phyloP scores from a whole-genome alignment of 2,888 invertebrate genomes.

The Amorpha juglandis region DNA sequence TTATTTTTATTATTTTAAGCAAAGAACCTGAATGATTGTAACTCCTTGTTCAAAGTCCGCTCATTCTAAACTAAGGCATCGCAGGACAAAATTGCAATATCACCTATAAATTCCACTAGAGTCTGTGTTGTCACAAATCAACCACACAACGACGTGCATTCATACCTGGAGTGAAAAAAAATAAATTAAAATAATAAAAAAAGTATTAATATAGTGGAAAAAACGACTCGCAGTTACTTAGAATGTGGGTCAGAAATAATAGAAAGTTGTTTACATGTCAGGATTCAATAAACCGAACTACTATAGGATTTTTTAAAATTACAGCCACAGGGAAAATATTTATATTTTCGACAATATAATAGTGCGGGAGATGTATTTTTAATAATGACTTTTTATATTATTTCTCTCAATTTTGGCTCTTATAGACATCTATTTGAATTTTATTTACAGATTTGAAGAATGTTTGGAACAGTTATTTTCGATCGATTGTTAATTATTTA shows the following conservation, averaged over 20 bases:
- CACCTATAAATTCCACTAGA: slow-evolving; percentile 56
- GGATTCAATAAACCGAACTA: neutral
- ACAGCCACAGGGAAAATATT: neutral
- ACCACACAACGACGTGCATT: slow-evolving; percentile 80
- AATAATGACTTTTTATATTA: neutral
- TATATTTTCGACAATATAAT: neutral
- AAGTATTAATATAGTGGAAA: neutral
- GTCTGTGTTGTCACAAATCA: slow-evolving; percentile 58
- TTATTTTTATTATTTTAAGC: no score
- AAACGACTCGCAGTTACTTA: slow-evolving; percentile 23
- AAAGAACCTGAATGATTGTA: no score
- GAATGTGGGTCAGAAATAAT: slow-evolving; percentile 16
- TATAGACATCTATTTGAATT: slow-evolving; percentile 15
- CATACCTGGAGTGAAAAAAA: slow-evolving; percentile 72
- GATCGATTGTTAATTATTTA: slow-evolving; percentile 16
- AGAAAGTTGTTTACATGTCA: neutral
- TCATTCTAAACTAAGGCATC: slow-evolving; percentile 19
- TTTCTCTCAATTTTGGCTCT: slow-evolving; percentile 9
- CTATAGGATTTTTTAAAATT: neutral
- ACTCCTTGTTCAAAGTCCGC: neutral
- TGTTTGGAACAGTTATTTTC: slow-evolving; percentile 1
- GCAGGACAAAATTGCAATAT: slow-evolving; percentile 66
- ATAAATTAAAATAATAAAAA: slow-evolving; percentile 26
- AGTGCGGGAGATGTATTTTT: neutral
- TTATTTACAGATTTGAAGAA: slow-evolving; percentile 19